Base-by-base conservation (phyloP, 2,113 vertebrate genomes). In the Bagarius yarrelli region DNA sequence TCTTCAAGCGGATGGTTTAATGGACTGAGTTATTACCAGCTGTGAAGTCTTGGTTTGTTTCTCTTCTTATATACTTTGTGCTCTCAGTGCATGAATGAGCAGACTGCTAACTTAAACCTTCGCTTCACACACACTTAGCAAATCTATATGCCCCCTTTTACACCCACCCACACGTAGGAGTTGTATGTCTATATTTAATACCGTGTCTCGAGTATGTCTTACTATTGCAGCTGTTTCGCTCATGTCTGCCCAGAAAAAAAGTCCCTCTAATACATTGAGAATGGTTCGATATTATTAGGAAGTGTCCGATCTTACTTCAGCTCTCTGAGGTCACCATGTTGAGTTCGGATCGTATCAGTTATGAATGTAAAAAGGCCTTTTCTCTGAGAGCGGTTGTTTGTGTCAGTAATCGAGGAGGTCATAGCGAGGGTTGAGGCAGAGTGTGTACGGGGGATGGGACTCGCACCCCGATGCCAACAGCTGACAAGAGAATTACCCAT, bases 381-480 rank as follows among this genome's bases (percentile, higher is more conserved):
- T 55, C 34, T 32, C 25, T 34, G 67, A 72, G 67, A 72, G 5
- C 0, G 18, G n/a, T 25, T 56, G 67, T 73, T 77, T 36, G 44
- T 61, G 36, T 61, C 36, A 52, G 19, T 76, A 30, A 18, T 19
- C 13, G 34, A 76, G 36, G 25, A 36, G 72, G 57, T 70, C 67
- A 63, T 11, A 36, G 27, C n/a, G 36, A 32, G 76, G 70, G 25
- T 70, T 84, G 86, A 83, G 79, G 66, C 34, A 60, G 16, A 25
- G 61, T 61, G 71, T 82, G 70, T 50, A 79, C 76, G 47, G 25
- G 69, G 75, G 75, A 81, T 63, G 78, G 80, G 59, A 87, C 78
- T 87, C 86, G 89, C 90, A 80, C 89, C 83, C 78, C 87, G 84
- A 79, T 87, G 86, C 88, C 87, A 92, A 93, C 91, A 93, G 92